phyloP scores from a whole-genome alignment of 2,888 invertebrate genomes.

The Ecliptopera silaceata region DNA sequence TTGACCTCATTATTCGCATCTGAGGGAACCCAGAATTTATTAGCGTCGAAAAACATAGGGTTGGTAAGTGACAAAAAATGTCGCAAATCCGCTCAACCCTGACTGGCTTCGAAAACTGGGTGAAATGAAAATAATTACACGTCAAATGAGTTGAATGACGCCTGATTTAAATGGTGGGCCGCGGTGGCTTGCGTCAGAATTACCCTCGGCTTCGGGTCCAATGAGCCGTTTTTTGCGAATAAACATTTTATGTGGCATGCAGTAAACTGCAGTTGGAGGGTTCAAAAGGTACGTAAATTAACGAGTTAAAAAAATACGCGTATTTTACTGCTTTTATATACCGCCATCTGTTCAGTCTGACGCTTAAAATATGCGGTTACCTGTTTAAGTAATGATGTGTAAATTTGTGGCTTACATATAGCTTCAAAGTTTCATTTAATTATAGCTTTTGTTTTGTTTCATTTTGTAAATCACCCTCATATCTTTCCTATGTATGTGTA shows the following conservation, averaged over 20 bases:
- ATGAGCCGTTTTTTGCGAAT: background rate
- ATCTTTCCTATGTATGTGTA: no score
- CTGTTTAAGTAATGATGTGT: no score
- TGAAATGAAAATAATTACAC: constrained; percentile 71
- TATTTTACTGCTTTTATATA: background rate
- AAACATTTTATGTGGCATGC: background rate
- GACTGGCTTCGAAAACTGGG: constrained; percentile 53
- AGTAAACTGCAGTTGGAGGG: background rate
- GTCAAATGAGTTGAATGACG: constrained; percentile 73
- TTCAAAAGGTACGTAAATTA: background rate
- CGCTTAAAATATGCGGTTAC: no score
- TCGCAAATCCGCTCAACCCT: constrained; percentile 37
- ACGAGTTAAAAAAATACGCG: background rate
- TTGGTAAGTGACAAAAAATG: constrained; percentile 57
- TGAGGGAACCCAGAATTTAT: constrained; percentile 54
- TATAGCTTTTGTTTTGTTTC: no score
- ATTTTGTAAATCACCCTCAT: no score
- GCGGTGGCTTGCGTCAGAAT: constrained; percentile 34
- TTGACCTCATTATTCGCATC: constrained; percentile 35
- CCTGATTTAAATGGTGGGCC: constrained; percentile 62
- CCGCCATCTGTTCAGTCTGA: background rate
- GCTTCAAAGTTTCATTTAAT: no score
- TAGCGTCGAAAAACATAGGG: constrained; percentile 55
- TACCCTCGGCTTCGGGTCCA: background rate
- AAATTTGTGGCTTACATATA: no score